phyloP scores from a whole-genome alignment of 2,888 invertebrate genomes.

The Luffia ferchaultella region DNA sequence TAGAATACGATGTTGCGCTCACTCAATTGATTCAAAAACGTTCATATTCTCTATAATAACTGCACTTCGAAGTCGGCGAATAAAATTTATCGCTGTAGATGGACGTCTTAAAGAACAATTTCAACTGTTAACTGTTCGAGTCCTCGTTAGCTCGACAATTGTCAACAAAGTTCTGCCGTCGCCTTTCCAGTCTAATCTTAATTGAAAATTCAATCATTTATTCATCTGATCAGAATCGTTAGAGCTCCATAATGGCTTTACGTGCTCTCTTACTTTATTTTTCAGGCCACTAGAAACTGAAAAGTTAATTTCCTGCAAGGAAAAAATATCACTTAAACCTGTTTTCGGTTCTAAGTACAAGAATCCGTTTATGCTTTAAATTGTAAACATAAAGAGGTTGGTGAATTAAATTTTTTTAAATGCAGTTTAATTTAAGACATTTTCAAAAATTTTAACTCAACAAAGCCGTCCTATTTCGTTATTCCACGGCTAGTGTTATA shows the following conservation, averaged over 20 bases:
- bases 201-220: slow-evolving; percentile 60
- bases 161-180: slow-evolving; percentile 34
- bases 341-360: too few relatives aligned
- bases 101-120: slow-evolving; percentile 3
- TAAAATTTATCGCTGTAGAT: slow-evolving; percentile 5
- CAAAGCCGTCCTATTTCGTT: not conserved
- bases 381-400: too few relatives aligned
- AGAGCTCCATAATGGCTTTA: slow-evolving; percentile 40
- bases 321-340: slow-evolving; percentile 19
- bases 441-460: too few relatives aligned
- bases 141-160: slow-evolving; percentile 25
- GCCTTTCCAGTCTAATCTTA: slow-evolving; percentile 45
- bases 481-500: not conserved
- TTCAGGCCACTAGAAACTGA: slow-evolving; percentile 38
- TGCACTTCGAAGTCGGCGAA: not conserved
- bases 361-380: too few relatives aligned
- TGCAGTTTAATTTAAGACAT: too few relatives aligned
- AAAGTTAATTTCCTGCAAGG: slow-evolving; percentile 39
- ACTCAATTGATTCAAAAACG: not conserved
- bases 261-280: slow-evolving; percentile 42
- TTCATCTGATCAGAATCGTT: slow-evolving; percentile 52
- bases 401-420: too few relatives aligned
- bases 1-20: not conserved
- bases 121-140: not conserved
- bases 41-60: not conserved